phyloP scores from a whole-genome alignment of 2,113 vertebrate species.

The Lepisosteus osseus region DNA sequence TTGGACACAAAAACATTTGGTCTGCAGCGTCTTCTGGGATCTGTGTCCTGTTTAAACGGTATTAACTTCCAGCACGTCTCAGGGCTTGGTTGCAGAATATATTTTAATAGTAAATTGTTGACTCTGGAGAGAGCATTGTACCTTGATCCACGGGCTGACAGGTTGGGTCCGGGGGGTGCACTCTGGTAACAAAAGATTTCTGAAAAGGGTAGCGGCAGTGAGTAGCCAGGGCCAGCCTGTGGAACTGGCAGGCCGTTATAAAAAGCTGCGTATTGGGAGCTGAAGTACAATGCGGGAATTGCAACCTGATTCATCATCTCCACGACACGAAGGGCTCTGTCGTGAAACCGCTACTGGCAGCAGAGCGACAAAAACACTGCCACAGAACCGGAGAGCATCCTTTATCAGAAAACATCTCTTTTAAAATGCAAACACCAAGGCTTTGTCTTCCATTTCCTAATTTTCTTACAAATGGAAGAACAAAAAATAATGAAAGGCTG shows the following conservation, averaged over 20 bases:
- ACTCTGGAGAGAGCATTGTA: slow-evolving; percentile 42
- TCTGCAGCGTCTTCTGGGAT: no score
- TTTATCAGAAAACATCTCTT: slow-evolving; percentile 44
- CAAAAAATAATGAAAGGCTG: slow-evolving; percentile 21
- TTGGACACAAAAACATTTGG: no score
- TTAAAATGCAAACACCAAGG: slow-evolving; percentile 57
- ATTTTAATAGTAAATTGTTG: slow-evolving; percentile 55
- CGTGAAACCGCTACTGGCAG: slow-evolving; percentile 50
- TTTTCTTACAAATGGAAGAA: slow-evolving; percentile 17
- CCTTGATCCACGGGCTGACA: slow-evolving; percentile 46
- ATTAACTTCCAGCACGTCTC: no score
- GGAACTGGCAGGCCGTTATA: slow-evolving; percentile 50
- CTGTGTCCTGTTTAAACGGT: no score
- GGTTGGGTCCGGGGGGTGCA: slow-evolving; percentile 40
- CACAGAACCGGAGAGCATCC: slow-evolving; percentile 30
- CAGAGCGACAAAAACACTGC: slow-evolving; percentile 43
- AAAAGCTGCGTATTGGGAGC: slow-evolving; percentile 31
- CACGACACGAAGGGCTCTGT: slow-evolving; percentile 43
- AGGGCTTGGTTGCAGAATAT: background rate
- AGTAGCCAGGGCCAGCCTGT: slow-evolving; percentile 29
- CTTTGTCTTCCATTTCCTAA: slow-evolving; percentile 47
- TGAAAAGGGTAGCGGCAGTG: slow-evolving; percentile 50
- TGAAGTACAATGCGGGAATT: slow-evolving; percentile 44
- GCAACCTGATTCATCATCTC: slow-evolving; percentile 69
- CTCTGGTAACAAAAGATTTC: slow-evolving; percentile 54